Evolutionary conservation across 2,113 vertebrate genomes (phyloP).

Genomic region (human (Homo sapiens)): DNA sequence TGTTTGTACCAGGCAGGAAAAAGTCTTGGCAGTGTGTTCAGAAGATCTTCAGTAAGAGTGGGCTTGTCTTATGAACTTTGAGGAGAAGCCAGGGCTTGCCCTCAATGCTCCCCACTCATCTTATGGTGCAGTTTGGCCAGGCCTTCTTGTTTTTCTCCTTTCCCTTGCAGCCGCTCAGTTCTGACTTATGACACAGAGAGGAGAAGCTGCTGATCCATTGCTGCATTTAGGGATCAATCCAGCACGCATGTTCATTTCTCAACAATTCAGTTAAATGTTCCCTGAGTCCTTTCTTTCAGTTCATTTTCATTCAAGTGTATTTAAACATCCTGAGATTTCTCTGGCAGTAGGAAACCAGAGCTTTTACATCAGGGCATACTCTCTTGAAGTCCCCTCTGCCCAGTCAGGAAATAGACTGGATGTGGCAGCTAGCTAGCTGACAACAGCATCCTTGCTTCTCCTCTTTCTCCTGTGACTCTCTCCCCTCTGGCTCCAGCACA

Average conservation of each 20-base stretch:
- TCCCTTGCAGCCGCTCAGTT: background rate
- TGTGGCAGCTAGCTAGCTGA: background rate
- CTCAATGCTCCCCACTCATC: background rate
- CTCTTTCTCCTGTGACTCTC: background rate
- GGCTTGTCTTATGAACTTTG: background rate
- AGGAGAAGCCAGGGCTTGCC: background rate
- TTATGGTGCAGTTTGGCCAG: background rate
- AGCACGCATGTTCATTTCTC: background rate
- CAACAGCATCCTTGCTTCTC: background rate
- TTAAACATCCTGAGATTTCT: conserved; percentile 39
- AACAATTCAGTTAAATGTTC: background rate
- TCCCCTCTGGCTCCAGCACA: background rate
- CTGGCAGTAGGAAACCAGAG: background rate
- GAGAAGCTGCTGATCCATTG: background rate
- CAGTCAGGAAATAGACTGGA: background rate
- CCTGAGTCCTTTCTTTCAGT: background rate
- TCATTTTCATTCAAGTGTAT: background rate
- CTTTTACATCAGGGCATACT: background rate
- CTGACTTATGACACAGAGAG: background rate
- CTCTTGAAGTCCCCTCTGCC: background rate
- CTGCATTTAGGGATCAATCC: background rate
- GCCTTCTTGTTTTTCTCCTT: background rate
- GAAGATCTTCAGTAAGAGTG: background rate
- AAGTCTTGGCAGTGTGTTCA: background rate
- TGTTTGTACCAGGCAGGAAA: background rate